These are phyloP conservation scores for Platyrinchus mystaceus DNA, from an alignment of 2,797 vertebrate species.

Conservation along the genomic window DNA sequence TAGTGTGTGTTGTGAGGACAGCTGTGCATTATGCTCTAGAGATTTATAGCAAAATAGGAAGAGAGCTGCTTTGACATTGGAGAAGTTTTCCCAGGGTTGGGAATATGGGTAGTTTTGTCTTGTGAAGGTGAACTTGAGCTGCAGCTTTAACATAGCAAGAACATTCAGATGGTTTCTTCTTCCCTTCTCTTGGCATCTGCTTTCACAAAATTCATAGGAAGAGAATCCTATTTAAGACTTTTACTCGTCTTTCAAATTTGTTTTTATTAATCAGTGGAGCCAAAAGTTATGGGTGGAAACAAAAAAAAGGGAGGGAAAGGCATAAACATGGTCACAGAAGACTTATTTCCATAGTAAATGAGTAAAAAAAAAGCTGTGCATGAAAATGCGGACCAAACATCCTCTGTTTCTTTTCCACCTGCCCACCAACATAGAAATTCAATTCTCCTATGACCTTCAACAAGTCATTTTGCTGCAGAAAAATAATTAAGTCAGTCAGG, in stretches of 20 bases:
- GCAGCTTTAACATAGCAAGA: background rate
- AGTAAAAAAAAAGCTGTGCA: background rate
- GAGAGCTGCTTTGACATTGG: background rate
- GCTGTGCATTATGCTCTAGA: background rate
- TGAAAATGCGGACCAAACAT: background rate
- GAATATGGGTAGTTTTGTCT: background rate
- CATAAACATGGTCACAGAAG: background rate
- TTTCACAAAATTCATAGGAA: background rate
- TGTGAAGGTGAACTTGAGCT: background rate
- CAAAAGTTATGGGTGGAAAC: background rate
- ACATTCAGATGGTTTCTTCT: background rate
- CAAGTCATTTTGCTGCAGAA: background rate
- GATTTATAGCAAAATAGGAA: background rate
- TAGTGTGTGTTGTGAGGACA: background rate
- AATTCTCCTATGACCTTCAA: background rate
- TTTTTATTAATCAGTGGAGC: background rate
- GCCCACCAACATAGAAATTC: background rate
- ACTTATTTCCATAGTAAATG: background rate
- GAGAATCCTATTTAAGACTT: background rate
- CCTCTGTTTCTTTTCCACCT: background rate
- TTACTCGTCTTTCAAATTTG: background rate
- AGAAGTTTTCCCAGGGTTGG: background rate
- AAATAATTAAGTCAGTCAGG: slow-evolving; percentile 16
- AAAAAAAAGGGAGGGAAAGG: background rate
- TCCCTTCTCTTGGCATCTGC: background rate